Percentiles rank a stretch among this genome's conserved stretches.
Evolutionary conservation across 2,113 vertebrate species (phyloP).

Genomic region (Prietella phreatophila): DNA sequence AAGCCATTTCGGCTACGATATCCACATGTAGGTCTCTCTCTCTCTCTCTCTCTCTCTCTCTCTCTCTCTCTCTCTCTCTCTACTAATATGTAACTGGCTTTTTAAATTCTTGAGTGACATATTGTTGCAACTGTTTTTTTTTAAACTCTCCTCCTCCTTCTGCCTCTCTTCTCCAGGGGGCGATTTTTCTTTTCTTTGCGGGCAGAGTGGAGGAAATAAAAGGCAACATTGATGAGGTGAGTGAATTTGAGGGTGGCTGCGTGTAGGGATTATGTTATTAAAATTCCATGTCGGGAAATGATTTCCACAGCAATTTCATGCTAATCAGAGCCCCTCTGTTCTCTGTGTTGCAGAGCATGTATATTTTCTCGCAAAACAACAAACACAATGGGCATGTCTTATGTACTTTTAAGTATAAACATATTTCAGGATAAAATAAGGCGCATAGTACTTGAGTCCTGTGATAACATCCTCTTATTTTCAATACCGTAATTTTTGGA

Average conservation of each 20-base stretch:
- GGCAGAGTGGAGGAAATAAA: conserved; percentile 80
- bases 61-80: not conserved
- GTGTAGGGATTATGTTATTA: not conserved
- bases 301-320: not conserved
- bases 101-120: not conserved
- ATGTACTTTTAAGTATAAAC: not conserved
- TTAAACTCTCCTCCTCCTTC: not conserved
- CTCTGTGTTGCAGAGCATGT: not conserved
- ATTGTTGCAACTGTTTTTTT: not conserved
- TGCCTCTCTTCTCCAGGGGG: conserved; percentile 67
- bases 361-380: not conserved
- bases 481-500: too few relatives aligned
- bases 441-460: not conserved
- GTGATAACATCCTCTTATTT: not conserved
- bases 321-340: not conserved
- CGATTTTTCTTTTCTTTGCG: conserved; percentile 82
- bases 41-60: not conserved
- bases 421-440: not conserved
- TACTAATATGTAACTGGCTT: not conserved
- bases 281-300: not conserved
- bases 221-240: conserved; percentile 80
- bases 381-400: not conserved
- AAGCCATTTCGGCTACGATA: conserved; percentile 74
- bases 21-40: conserved; percentile 67
- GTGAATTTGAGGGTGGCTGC: not conserved